These are phyloP conservation scores for Colletes latitarsis DNA, from an alignment of 1,140 invertebrate genomes.

Conservation along the genomic window DNA sequence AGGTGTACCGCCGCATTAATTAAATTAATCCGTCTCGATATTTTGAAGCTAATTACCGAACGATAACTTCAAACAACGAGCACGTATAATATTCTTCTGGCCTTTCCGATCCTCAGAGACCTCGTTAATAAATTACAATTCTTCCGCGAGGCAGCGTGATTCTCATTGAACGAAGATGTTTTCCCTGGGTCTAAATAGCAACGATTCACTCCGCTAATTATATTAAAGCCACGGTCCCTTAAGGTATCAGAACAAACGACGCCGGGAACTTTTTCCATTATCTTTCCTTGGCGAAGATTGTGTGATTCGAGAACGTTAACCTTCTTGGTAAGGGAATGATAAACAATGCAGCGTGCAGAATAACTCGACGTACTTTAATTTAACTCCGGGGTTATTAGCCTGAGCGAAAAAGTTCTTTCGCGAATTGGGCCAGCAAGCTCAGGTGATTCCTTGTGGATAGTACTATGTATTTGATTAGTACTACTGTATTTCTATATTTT, in stretches of 20 bases:
- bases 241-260: not conserved
- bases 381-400: not conserved
- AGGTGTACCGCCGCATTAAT: not conserved
- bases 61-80: not conserved
- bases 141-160: not conserved
- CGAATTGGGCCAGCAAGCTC: too few relatives aligned
- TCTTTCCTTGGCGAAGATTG: not conserved
- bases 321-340: not conserved
- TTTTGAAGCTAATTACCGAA: conserved; percentile 1
- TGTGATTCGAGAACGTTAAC: not conserved
- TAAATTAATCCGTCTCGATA: conserved; percentile 7
- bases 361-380: not conserved
- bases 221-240: not conserved
- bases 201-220: not conserved
- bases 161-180: not conserved
- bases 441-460: too few relatives aligned
- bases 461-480: too few relatives aligned
- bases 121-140: not conserved
- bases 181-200: too few relatives aligned
- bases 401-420: not conserved
- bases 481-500: too few relatives aligned
- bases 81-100: not conserved
- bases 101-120: not conserved
- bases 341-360: not conserved
- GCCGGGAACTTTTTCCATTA: not conserved